Evolutionary conservation across 2,888 invertebrate genomes (phyloP).

Genomic region (Lysandra bellargus): DNA sequence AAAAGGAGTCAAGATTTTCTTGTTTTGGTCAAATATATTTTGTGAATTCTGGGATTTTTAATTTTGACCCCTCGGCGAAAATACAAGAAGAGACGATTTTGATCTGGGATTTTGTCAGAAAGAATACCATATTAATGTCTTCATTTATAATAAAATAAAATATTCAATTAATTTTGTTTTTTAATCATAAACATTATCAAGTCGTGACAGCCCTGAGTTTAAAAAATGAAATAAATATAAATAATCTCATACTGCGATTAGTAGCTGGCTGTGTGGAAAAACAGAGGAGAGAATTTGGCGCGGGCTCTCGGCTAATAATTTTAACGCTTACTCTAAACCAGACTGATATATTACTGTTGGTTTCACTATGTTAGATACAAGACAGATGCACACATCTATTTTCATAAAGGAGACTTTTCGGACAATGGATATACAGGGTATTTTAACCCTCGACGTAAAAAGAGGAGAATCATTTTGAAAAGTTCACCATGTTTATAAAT

Average conservation of each 20-base stretch:
- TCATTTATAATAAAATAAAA: not conserved
- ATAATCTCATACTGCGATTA: slow-evolving; percentile 32
- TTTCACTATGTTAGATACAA: slow-evolving; percentile 6
- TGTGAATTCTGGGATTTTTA: not conserved
- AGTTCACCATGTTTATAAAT: too few relatives aligned
- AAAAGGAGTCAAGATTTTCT: not conserved
- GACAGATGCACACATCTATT: not conserved
- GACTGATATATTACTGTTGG: slow-evolving; percentile 19
- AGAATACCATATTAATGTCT: too few relatives aligned
- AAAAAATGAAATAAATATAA: slow-evolving; percentile 32
- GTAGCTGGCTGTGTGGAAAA: slow-evolving; percentile 31
- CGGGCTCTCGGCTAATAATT: slow-evolving; percentile 28
- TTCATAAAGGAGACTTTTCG: not conserved
- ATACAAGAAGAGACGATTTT: too few relatives aligned
- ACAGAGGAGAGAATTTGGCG: slow-evolving; percentile 31
- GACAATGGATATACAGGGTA: not conserved
- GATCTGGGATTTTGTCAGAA: too few relatives aligned
- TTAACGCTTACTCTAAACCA: slow-evolving; percentile 17
- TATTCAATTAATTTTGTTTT: not conserved
- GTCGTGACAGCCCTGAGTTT: slow-evolving; percentile 20
- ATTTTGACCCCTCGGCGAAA: not conserved
- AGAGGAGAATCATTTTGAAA: too few relatives aligned
- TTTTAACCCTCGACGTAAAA: not conserved
- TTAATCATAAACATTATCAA: not conserved
- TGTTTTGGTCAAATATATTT: not conserved